Base-by-base conservation (phyloP, 2,113 vertebrate genomes). In the Aegotheles bennettii region DNA sequence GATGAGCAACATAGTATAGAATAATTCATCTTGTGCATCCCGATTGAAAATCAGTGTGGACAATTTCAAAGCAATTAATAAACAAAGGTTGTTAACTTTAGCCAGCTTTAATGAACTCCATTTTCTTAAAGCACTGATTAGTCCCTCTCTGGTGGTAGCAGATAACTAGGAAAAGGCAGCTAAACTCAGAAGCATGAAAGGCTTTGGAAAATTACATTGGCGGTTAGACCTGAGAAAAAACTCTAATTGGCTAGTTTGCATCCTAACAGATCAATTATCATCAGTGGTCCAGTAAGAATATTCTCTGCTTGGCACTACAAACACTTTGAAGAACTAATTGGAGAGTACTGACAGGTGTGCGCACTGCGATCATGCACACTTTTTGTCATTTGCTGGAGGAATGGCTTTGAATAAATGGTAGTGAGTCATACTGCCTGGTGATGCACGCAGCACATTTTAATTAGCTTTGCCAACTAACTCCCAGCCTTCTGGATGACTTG, bases 301-400 rank as follows among this genome's bases (percentile, higher is more conserved):
- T n/a, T 53, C 13, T 47, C 53, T 61, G 7, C 28, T 69, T 83
- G 5, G 3, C 45, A 26, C 14, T 24, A 40, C 11, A 43, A 68
- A 65, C 64, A 28, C 43, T 76, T 73, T 51, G 59, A 67, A 59
- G 20, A 86, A 76, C 28, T 11, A 33, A 20, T 8, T 88, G 36
- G 23, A 90, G 53, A 80, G 20, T 16, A 29, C 31, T 76, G 19
- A 23, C n/a, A 75, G 57, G 13, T 6, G 1, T 28, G 10, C 1
- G 0, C 21, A 16, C 6, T 89, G 38, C 40, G 59, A 3, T 48
- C 5, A 1, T n/a, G 13, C 12, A 63, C 5, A 4, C 4, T 40
- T 92, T 64, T 54, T 68, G 40, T 81, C 16, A 47, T 79, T 82
- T 63, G n/a, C 51, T 64, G 36, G 11, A 54, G 23, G 21, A 81